Percentiles rank a stretch among this genome's conserved stretches.
These are phyloP conservation scores for Ianthella basta DNA, from an alignment of 37 sponge, comb jelly and placozoan species.

Conservation along the genomic window DNA sequence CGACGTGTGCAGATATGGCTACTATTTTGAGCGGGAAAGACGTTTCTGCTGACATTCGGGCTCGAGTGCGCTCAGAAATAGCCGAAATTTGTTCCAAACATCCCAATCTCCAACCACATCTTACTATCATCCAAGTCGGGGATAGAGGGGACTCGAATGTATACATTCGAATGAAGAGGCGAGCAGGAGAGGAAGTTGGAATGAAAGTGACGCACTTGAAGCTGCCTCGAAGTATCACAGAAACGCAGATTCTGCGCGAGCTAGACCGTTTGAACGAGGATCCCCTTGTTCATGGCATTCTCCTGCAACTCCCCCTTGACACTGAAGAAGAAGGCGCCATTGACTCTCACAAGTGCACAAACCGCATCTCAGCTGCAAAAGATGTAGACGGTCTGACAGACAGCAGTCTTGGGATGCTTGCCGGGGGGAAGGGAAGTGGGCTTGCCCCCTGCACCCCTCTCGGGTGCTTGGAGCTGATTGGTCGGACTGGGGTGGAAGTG, in stretches of 20 bases:
- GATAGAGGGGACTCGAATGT: slow-evolving; percentile 85
- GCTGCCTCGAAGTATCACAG: slow-evolving; percentile 57
- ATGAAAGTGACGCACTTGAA: slow-evolving; percentile 72
- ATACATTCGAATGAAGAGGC: slow-evolving; percentile 96
- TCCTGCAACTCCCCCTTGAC: slow-evolving; percentile 91
- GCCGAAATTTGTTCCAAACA: slow-evolving; percentile 41
- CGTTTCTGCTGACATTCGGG: slow-evolving; percentile 77
- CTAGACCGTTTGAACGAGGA: slow-evolving; percentile 73
- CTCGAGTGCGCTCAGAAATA: slow-evolving; percentile 57
- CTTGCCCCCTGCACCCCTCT: slow-evolving; percentile 93
- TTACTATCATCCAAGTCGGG: slow-evolving; percentile 90
- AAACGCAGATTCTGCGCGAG: slow-evolving; percentile 59
- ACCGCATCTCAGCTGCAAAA: slow-evolving; percentile 69
- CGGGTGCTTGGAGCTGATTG: slow-evolving; percentile 92
- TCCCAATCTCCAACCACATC: slow-evolving; percentile 63
- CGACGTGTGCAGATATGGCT: slow-evolving; percentile 47
- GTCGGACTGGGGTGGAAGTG: slow-evolving; percentile 68
- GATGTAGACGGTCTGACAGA: slow-evolving; percentile 97
- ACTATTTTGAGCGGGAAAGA: slow-evolving; percentile 77
- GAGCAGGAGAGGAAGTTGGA: slow-evolving; percentile 74
- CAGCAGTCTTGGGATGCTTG: slow-evolving; percentile 83
- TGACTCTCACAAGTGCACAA: slow-evolving; percentile 76
- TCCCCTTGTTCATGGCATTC: slow-evolving; percentile 78
- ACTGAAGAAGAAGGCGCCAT: slow-evolving; percentile 21
- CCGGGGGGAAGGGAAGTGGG: slow-evolving; percentile 58